Percentiles rank a stretch among this genome's conserved stretches.
Evolutionary conservation across 2,113 vertebrate species (phyloP).

Genomic region (Pantherophis guttatus): DNA sequence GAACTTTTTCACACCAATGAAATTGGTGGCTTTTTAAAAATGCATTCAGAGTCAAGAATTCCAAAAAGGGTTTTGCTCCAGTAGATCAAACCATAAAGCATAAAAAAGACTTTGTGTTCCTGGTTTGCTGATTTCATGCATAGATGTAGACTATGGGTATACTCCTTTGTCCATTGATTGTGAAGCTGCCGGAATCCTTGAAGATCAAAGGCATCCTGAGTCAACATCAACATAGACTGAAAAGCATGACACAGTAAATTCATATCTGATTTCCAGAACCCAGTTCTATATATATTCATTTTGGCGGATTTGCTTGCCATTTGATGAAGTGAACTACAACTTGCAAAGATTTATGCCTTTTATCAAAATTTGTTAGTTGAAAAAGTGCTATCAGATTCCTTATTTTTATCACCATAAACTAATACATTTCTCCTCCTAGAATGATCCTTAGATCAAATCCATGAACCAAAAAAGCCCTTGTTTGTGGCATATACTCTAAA

Average conservation of each 20-base stretch:
- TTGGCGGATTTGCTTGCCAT: background rate
- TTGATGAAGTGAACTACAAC: background rate
- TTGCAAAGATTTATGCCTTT: background rate
- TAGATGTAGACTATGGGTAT: background rate
- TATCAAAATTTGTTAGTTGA: background rate
- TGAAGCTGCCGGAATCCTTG: background rate
- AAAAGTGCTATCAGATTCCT: background rate
- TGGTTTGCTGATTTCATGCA: background rate
- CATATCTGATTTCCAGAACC: background rate
- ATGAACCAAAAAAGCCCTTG: background rate
- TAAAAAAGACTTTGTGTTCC: background rate
- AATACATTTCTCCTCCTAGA: background rate
- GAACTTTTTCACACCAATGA: background rate
- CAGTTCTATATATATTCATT: background rate
- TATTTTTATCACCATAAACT: background rate
- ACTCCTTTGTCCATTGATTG: background rate
- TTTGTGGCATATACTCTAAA: background rate
- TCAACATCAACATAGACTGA: background rate
- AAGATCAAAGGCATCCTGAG: background rate
- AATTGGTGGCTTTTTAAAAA: background rate
- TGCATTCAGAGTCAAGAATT: background rate
- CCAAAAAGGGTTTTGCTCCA: background rate
- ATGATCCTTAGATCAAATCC: background rate
- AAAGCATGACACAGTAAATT: background rate
- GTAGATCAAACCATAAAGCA: background rate